Evolutionary conservation across 1,140 invertebrate species (phyloP).

Genomic region (Hermetia illucens): DNA sequence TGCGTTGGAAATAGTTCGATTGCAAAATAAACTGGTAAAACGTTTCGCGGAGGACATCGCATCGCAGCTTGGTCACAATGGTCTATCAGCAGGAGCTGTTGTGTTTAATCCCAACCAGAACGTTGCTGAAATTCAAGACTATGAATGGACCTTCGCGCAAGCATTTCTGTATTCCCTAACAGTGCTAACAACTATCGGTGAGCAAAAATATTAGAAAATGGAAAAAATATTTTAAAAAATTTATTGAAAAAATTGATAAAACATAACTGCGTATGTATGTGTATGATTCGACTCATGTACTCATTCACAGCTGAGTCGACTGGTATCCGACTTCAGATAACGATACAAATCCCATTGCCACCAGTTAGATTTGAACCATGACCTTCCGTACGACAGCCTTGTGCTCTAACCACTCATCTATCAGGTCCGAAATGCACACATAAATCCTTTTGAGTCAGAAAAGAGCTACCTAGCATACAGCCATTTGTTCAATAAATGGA

Average conservation of each 20-base stretch:
- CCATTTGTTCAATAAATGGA: too few relatives aligned
- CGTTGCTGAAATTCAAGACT: constrained; percentile 37
- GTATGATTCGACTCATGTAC: too few relatives aligned
- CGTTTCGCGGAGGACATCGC: constrained; percentile 58
- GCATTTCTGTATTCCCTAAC: constrained; percentile 93
- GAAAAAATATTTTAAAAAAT: constrained; percentile 2
- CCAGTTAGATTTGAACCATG: too few relatives aligned
- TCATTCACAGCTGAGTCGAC: too few relatives aligned
- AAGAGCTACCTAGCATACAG: too few relatives aligned
- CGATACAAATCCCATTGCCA: too few relatives aligned
- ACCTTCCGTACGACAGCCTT: too few relatives aligned
- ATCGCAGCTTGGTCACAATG: constrained; percentile 26
- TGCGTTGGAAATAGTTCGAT: constrained; percentile 71
- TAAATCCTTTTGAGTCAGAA: too few relatives aligned
- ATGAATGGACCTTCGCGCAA: constrained; percentile 85
- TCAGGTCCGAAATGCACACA: too few relatives aligned
- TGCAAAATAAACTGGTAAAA: constrained; percentile 74
- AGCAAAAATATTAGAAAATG: constrained; percentile 37
- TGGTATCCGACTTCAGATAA: too few relatives aligned
- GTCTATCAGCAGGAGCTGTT: constrained; percentile 33
- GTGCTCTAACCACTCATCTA: too few relatives aligned
- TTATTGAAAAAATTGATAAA: background rate
- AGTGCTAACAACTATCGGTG: constrained; percentile 91
- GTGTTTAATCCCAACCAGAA: constrained; percentile 20
- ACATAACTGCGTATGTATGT: too few relatives aligned